A percentile compares a stretch with the other conserved stretches of the same genome.
Evolutionary conservation across 2,888 invertebrate genomes (phyloP).

Genomic region (Spodoptera exigua): DNA sequence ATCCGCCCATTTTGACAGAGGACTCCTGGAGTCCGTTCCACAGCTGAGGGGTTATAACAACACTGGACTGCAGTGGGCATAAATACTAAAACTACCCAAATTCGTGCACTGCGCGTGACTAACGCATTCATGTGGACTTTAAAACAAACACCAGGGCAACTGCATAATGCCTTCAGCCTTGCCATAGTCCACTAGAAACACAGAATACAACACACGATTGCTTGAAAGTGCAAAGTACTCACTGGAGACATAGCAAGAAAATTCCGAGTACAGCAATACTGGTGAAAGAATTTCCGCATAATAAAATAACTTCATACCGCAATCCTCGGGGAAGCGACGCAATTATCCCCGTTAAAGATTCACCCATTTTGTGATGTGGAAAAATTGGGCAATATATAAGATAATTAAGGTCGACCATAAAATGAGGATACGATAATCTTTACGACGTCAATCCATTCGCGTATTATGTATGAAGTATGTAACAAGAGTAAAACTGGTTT

Average conservation of each 20-base stretch:
- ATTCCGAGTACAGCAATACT: conserved; percentile 28
- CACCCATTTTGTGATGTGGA: conserved; percentile 52
- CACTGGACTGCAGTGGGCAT: conserved; percentile 32
- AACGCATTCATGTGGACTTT: conserved; percentile 35
- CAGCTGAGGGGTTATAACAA: too few relatives aligned
- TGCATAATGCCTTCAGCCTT: conserved; percentile 29
- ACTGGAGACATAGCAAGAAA: conserved; percentile 27
- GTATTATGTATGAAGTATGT: conserved; percentile 38
- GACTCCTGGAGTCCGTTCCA: too few relatives aligned
- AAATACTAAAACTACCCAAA: conserved; percentile 44
- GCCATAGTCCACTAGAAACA: conserved; percentile 26
- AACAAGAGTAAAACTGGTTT: conserved; percentile 24
- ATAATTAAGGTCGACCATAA: conserved; percentile 49
- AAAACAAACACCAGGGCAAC: conserved; percentile 35
- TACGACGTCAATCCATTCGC: conserved; percentile 37
- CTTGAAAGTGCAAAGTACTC: conserved; percentile 24
- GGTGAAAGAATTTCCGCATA: conserved; percentile 35
- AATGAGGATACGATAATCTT: conserved; percentile 49
- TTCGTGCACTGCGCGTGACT: conserved; percentile 30
- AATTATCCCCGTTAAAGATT: conserved; percentile 56
- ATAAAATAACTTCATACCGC: conserved; percentile 45
- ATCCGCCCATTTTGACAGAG: too few relatives aligned
- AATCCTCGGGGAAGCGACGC: conserved; percentile 27
- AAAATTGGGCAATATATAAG: conserved; percentile 54
- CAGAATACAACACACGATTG: conserved; percentile 16